A percentile compares a stretch with the other conserved stretches of the same genome.
Conservation (phyloP, 2,888 invertebrate genomes). For the Epiblema foenella region DNA sequence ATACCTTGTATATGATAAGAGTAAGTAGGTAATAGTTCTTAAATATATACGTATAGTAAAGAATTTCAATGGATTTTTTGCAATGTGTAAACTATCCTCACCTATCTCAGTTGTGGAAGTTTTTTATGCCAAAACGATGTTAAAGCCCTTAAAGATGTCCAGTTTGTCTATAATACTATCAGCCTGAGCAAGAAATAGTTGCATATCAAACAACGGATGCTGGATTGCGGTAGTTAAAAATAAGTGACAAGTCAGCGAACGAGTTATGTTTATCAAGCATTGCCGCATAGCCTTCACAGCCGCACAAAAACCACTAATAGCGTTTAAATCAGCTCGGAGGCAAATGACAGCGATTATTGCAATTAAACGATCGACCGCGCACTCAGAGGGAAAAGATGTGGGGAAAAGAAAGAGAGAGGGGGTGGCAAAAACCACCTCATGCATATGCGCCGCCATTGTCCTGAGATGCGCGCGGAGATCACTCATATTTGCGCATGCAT, state of each 20-base stretch:
- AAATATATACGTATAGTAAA: background rate
- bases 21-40: background rate
- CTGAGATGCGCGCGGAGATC: constrained; percentile 35
- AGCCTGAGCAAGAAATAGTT: background rate
- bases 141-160: background rate
- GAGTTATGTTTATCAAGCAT: constrained; percentile 16
- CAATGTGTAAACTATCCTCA: background rate
- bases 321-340: constrained; percentile 58
- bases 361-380: constrained; percentile 56
- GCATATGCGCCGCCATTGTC: constrained; percentile 50
- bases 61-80: background rate
- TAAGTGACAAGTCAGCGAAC: constrained; percentile 22
- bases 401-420: constrained; percentile 46
- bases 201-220: constrained; percentile 10
- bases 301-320: constrained; percentile 27
- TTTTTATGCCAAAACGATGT: background rate
- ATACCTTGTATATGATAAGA: background rate
- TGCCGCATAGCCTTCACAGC: constrained; percentile 12
- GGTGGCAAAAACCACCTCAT: constrained; percentile 50
- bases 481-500: constrained; percentile 44
- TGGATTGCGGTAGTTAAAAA: constrained; percentile 4
- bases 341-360: constrained; percentile 67
- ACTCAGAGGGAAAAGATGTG: constrained; percentile 30
- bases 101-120: background rate
- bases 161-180: background rate